Evolutionary conservation across 2,113 vertebrate genomes (phyloP), one percentile per base, ranked within the genome.

Genomic region (Nettapus auritus): DNA sequence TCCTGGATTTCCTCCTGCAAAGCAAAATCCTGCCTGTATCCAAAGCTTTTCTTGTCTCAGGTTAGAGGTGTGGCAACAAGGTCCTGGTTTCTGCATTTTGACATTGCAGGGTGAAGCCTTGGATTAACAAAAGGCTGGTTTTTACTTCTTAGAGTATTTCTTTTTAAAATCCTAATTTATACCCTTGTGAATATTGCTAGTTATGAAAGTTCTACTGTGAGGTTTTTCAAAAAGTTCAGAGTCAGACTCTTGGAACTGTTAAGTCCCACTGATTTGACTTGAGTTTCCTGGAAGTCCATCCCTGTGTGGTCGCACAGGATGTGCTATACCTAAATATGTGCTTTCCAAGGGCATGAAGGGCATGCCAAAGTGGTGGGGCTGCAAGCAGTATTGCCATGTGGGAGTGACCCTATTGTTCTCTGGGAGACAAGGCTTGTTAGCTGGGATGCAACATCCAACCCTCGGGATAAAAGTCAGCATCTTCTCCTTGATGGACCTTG

Each of bases 141-240:
- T 89, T 92, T 60, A 46, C 71, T 94, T 93, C 42, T 77, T 68
- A 57, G 44, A 86, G 29, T 40, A 60, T 50, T 88, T 90, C 0
- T 59, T 93, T 96, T 90, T 68, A 69, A 96, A 93, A 60, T 62
- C 46, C 25, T 88, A 62, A 82, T 93, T 86, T 83, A 88, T 94
- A 73, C 50, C 46, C 79, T 55, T 4, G 11, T 68, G 50, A 66
- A 36, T 88, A 36, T 46, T 42, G 68, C 52, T 22, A 50, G 55
- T 80, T 90, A 38, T 90, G 31, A 87, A 70, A 79, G 82, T 79
- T 71, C 50, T 70, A 79, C 53, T 52, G 73, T 88, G 71, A 83
- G 69, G 44, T 75, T 90, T 82, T 95, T 93, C 56, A 48, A 48
- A 83, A 83, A 19, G 34, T 48, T 64, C 56, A 68, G 88, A n/a